phyloP scores from a whole-genome alignment of 2,888 invertebrate genomes.

The Pristionchus exspectatus region DNA sequence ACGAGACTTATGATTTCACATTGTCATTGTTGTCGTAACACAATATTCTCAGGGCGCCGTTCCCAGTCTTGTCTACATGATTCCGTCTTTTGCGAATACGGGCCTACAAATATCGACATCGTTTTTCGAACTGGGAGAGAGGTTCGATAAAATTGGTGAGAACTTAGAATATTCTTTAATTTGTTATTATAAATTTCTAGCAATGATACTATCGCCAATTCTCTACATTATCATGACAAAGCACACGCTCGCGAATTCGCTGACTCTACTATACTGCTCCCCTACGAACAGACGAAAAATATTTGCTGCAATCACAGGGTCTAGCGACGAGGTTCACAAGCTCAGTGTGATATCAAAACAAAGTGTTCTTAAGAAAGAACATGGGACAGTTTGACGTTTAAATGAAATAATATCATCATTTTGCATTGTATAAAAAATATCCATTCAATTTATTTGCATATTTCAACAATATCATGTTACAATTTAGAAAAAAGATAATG shows the following conservation, averaged over 20 bases:
- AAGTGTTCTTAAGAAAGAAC: too few relatives aligned
- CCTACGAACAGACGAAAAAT: neutral
- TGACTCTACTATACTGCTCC: neutral
- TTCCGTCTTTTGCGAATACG: neutral
- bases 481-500: too few relatives aligned
- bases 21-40: neutral
- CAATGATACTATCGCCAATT: neutral
- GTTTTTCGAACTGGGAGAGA: neutral
- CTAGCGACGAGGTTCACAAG: neutral
- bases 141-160: neutral
- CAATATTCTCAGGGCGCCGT: neutral
- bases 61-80: neutral
- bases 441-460: too few relatives aligned
- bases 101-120: neutral
- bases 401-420: too few relatives aligned
- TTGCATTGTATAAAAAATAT: too few relatives aligned
- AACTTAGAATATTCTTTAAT: neutral
- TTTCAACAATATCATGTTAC: too few relatives aligned
- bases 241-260: neutral
- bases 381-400: too few relatives aligned
- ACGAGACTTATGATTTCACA: neutral
- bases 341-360: neutral
- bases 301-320: neutral
- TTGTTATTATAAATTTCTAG: neutral
- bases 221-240: conserved; percentile 1